These are phyloP conservation scores for Acrobasis consociella DNA, from an alignment of 2,888 invertebrate species.

Conservation along the genomic window DNA sequence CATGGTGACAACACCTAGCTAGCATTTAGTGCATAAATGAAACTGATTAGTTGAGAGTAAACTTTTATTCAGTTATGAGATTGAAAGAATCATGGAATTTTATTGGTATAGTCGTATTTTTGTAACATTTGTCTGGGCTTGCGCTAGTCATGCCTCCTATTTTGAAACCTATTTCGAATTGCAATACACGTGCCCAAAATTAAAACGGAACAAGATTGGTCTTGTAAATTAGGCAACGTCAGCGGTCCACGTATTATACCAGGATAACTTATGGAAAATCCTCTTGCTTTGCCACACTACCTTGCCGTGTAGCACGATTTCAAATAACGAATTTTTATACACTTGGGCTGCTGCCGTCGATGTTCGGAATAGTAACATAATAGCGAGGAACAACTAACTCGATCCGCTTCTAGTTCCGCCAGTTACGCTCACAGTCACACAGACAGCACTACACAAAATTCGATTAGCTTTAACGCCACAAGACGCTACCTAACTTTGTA, in stretches of 20 bases:
- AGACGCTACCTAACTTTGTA: conserved; percentile 51
- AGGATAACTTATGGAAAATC: not conserved
- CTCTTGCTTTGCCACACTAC: not conserved
- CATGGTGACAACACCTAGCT: conserved; percentile 78
- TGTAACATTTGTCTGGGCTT: conserved; percentile 55
- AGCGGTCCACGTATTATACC: not conserved
- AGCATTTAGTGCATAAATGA: conserved; percentile 69
- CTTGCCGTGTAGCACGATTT: not conserved
- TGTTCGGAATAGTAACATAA: conserved; percentile 70
- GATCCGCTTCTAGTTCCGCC: conserved; percentile 72
- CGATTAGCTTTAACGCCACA: conserved; percentile 65
- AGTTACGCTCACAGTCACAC: conserved; percentile 70
- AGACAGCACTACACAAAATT: conserved; percentile 62
- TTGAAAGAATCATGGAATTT: conserved; percentile 38
- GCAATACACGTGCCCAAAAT: conserved; percentile 29
- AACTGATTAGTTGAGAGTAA: conserved; percentile 45
- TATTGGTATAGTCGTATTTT: conserved; percentile 51
- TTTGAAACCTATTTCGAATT: conserved; percentile 69
- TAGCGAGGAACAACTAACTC: conserved; percentile 60
- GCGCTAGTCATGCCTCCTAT: conserved; percentile 65
- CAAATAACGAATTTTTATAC: not conserved
- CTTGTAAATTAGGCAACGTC: not conserved
- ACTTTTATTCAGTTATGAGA: conserved; percentile 30
- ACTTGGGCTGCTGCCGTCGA: conserved; percentile 17
- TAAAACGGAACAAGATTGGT: not conserved